Evolutionary conservation across 2,113 vertebrate species (phyloP), one percentile per base, ranked within the genome.

Genomic region (Tinamus guttatus): DNA sequence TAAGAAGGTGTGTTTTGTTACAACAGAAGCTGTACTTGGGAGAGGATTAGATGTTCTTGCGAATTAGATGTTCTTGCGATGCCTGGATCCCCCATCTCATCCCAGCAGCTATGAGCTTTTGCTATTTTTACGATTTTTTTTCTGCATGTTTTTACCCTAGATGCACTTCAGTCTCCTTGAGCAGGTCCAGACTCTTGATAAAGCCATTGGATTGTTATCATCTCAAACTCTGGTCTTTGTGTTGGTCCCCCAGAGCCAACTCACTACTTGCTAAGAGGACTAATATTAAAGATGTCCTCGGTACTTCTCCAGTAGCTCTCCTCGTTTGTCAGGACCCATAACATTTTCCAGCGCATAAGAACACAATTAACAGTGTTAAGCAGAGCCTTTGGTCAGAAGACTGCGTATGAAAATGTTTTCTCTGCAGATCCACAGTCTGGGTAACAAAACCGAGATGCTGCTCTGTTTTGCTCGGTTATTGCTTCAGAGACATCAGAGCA

Each of bases 221-320:
- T 49, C 65, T 87, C 49, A 22, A 20, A 12, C 24, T 58, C 25
- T 28, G n/a, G 13, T 22, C 45, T 49, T 74, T 28, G 30, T 41
- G 73, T 45, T 20, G 45, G n/a, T 38, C 59, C 21, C 34, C 34
- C 19, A 17, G 59, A n/a, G 43, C 36, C 21, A 2, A 1, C 22
- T 18, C 14, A 18, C 17, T 60, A 4, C 32, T 81, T 36, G 0
- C 0, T 51, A 16, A 3, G 0, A 34, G 8, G 27, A 4, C 40
- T 17, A 20, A 15, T 67, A 82, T 64, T 65, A 22, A 58, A 69
- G 43, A 14, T 56, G 32, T 21, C 0, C 0, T 36, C 13, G 21
- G 21, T 68, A 4, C 43, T 36, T 62, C n/a, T 25, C 25, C 45
- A 36, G 18, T 28, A 27, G n/a, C 41, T 36, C n/a, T 18, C 15